Base-by-base conservation (phyloP, 2,888 invertebrate species). In the Gymnocheta viridis region DNA sequence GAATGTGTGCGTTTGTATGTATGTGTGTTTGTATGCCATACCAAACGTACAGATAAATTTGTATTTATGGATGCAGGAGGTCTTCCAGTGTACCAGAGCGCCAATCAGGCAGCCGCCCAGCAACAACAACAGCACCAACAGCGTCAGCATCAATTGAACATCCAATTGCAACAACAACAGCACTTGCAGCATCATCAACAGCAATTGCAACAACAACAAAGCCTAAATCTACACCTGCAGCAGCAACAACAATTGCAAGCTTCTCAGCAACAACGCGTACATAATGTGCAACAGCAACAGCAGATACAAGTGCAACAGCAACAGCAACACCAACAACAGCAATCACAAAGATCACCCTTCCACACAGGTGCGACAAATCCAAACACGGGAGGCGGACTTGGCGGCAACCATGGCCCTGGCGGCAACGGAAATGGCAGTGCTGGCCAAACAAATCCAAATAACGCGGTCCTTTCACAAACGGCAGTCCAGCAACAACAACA, bases 121-220 rank as follows among this genome's bases (percentile, higher is more conserved):
- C 93, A 92, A 88, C 91, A 91, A 64, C 93, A 93, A 93, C 93
- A 93, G 87, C 94, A 94, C 91, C 93, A 92, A 90, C 94, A 94
- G 89, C 88, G 87, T 24, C 89, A 94, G 93, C 92, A 88, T 32
- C 87, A 91, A 73, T 86, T 88, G 69, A 88, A 85, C 62, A 86
- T 87, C 32, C 88, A 88, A 70, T 84, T 90, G 88, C 90, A 91
- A 81, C 91, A 91, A 77, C 91, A 89, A 64, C 88, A 89, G 74
- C 89, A 90, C 69, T 85, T 88, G 78, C 89, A 87, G 58, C 85
- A 87, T 56, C 86, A 85, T 58, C 88, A 89, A 72, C 89, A 89
- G 14, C 87, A 87, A 62, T 87, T 87, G 76, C 87, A 88, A 62
- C 88, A 87, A 76, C 87, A 88, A 69, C 88, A 87, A 51, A 88